These are phyloP conservation scores for Azorinus chamasolen DNA, from an alignment of 2,888 invertebrate genomes.

Conservation along the genomic window DNA sequence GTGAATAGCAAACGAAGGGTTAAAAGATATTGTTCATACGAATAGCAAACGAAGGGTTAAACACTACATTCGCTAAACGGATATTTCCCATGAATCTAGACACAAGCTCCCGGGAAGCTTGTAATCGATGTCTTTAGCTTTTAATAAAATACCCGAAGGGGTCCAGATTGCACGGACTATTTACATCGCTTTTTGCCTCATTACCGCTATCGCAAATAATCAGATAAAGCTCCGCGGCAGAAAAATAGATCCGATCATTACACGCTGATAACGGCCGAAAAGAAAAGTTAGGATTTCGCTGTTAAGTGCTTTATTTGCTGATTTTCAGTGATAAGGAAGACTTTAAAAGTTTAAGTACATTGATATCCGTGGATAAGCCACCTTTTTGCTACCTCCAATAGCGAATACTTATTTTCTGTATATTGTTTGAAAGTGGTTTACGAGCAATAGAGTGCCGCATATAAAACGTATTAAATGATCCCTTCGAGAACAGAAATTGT, in stretches of 20 bases:
- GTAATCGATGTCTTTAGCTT: no score
- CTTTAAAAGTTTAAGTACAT: constrained; percentile 21
- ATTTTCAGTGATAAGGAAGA: background rate
- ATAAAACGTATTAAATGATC: background rate
- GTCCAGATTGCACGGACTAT: constrained; percentile 60
- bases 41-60: no score
- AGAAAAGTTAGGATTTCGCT: constrained; percentile 42
- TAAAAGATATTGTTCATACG: no score
- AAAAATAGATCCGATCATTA: constrained; percentile 64
- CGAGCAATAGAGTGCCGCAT: background rate
- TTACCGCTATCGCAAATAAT: constrained; percentile 55
- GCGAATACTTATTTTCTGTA: background rate
- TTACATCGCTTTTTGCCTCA: constrained; percentile 59
- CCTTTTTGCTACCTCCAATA: background rate
- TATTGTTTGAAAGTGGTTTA: background rate
- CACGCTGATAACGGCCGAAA: constrained; percentile 49
- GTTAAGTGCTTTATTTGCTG: constrained; percentile 28
- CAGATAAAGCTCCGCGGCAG: constrained; percentile 57
- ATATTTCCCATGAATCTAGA: no score
- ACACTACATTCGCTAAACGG: no score
- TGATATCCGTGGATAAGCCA: constrained; percentile 12
- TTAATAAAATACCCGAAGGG: background rate
- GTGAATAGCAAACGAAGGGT: no score
- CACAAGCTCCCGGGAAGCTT: no score
- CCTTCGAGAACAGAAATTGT: no score